Evolutionary conservation across 2,113 vertebrate genomes (phyloP).

Genomic region (Coreoperca whiteheadi): DNA sequence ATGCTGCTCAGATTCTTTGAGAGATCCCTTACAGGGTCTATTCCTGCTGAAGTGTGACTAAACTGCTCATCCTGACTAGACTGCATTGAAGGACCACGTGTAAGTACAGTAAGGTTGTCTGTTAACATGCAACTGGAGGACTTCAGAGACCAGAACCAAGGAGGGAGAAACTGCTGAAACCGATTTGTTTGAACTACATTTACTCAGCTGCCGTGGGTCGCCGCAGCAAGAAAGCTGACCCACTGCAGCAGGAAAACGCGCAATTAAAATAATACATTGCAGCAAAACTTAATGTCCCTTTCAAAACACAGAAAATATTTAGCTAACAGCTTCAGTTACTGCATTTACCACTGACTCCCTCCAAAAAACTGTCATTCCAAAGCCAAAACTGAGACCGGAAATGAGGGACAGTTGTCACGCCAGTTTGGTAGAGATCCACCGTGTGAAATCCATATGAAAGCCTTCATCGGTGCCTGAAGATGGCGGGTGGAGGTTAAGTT

Average conservation of each 20-base stretch:
- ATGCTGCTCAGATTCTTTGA: neutral
- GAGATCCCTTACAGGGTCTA: neutral
- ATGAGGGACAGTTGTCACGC: neutral
- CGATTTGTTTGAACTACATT: conserved; percentile 14
- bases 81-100: neutral
- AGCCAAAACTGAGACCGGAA: neutral
- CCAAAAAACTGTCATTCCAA: neutral
- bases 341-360: neutral
- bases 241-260: neutral
- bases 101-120: neutral
- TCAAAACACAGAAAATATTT: conserved; percentile 23
- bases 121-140: neutral
- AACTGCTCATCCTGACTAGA: neutral
- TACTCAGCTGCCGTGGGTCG: conserved; percentile 10
- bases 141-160: neutral
- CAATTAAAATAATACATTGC: conserved; percentile 8
- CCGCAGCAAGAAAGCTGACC: neutral
- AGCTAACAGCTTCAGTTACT: conserved; percentile 14
- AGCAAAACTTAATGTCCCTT: neutral
- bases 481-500: neutral
- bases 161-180: neutral
- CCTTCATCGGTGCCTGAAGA: neutral
- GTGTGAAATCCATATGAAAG: neutral
- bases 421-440: neutral
- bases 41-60: neutral